phyloP scores from a whole-genome alignment of 2,113 vertebrate species.

The Elephas maximus region DNA sequence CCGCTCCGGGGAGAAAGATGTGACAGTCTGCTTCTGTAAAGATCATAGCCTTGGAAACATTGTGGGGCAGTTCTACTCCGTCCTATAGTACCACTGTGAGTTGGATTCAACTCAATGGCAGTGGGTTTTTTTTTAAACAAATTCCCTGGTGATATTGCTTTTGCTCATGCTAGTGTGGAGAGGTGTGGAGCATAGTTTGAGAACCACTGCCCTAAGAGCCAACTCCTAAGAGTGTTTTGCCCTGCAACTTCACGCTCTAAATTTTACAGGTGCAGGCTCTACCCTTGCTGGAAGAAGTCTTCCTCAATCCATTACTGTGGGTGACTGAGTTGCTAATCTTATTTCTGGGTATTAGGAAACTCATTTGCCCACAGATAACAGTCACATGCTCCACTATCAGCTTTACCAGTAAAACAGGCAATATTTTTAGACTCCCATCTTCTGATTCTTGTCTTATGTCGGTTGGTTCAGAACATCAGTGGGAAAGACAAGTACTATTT shows the following conservation, averaged over 20 bases:
- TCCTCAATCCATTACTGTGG: neutral
- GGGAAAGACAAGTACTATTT: neutral
- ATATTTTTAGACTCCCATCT: neutral
- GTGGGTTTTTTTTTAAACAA: neutral
- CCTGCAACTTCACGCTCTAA: neutral
- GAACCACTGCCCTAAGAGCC: neutral
- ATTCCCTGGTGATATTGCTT: neutral
- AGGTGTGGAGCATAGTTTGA: neutral
- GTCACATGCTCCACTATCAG: neutral
- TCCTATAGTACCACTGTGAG: too few species aligned
- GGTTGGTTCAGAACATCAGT: neutral
- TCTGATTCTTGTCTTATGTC: neutral
- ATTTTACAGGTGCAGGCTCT: neutral
- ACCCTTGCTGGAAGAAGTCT: neutral
- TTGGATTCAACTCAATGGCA: too few species aligned
- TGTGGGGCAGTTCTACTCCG: too few species aligned
- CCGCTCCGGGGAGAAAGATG: too few species aligned
- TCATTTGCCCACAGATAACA: neutral
- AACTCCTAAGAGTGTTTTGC: neutral
- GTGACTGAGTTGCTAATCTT: neutral
- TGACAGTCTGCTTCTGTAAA: too few species aligned
- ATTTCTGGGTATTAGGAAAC: neutral
- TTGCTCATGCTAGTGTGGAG: neutral
- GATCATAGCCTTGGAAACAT: too few species aligned
- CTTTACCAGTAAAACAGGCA: neutral